Base-by-base conservation (phyloP, 1,140 invertebrate genomes). In the Cherax destructor region DNA sequence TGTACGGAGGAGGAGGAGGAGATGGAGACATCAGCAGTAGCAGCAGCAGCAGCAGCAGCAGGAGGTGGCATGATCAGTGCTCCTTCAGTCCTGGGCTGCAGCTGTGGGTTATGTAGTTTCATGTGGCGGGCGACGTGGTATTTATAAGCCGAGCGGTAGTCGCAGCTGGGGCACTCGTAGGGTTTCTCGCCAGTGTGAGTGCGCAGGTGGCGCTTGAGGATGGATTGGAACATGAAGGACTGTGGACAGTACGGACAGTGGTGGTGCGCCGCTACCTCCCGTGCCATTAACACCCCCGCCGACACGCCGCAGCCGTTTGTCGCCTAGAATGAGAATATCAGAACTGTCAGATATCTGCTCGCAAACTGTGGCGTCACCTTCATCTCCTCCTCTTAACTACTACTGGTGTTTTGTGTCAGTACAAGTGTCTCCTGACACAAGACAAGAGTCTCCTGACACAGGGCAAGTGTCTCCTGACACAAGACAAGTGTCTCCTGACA, bases 101-200 rank as follows among this genome's bases (percentile, higher is more conserved):
- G 41, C 11, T 7, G 13, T 13, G 47, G 61, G 16, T 80, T 59
- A 61, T 88, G 86, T 7, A 88, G 52, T n/a, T 88, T 88, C 77
- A 88, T 80, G 59, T 88, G 86, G 59, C 86, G 61, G 56, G 86
- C 77, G n/a, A 88, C 86, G 13, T 88, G 86, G 86, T 88, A 88
- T 80, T 88, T 88, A 56, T 88, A 88, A 16, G 86, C 86, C 18
- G 86, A 88, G 9, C 86, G 50, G 59, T 88, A 88, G 77, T 88
- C 86, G 30, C 86, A 88, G 74, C 56, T 78, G 16, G 86, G 86
- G 59, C 86, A 88, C 78, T 88, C 76, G 41, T 88, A 88, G 0
- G 86, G 86, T 76, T 88, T 88, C 86, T 88, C 86, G 52, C 86
- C 86, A 3, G 86, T 88, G 77, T 88, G 86, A n/a, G 77, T 88